Base-by-base conservation (phyloP, 2,797 vertebrate species). In the Syndactyla subalaris region DNA sequence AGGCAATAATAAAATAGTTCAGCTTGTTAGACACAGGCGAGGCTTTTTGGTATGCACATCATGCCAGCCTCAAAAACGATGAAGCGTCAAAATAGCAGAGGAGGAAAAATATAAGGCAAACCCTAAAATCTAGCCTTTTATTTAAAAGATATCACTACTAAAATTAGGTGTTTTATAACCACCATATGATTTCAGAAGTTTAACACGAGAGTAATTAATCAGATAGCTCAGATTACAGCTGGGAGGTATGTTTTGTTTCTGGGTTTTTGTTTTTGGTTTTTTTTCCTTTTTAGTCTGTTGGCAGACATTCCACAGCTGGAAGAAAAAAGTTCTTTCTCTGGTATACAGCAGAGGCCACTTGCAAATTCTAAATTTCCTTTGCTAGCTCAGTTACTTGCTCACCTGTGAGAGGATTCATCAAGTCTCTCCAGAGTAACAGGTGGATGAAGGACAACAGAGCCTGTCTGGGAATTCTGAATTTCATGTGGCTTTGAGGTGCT, bases 1-100 rank as follows among this genome's bases (percentile, higher is more conserved):
- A 76, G 74, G 59, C 83, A 82, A n/a, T 79, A 73, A 82, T 77
- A 91, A 92, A 94, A 89, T 77, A 85, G 82, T 87, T 87, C 71
- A 46, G 84, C 82, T 92, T 59, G 85, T 92, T 85, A 92, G 79
- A 79, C 17, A 27, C 67, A 86, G 71, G 48, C 63, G 54, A 85
- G 49, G 86, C 83, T 95, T 90, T 88, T 95, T 86, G 66, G 80
- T 83, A 94, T 93, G 83, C 90, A 24, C 55, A 27, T 71, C 88
- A 49, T 75, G 84, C 46, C 74, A 82, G 52, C n/a, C 71, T 86
- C 77, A 88, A 70, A 94, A 87, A 82, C 34, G 20, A 87, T 63
- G 65, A 73, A 17, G 0, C 57, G 81, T 74, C 67, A 79, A 76
- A 93, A 85, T 19, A 94, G 38, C 55, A 90, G 80, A 88, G 57